These are phyloP conservation scores for Neosilurus hyrtlii DNA, from an alignment of 2,797 vertebrate species.

Conservation along the genomic window DNA sequence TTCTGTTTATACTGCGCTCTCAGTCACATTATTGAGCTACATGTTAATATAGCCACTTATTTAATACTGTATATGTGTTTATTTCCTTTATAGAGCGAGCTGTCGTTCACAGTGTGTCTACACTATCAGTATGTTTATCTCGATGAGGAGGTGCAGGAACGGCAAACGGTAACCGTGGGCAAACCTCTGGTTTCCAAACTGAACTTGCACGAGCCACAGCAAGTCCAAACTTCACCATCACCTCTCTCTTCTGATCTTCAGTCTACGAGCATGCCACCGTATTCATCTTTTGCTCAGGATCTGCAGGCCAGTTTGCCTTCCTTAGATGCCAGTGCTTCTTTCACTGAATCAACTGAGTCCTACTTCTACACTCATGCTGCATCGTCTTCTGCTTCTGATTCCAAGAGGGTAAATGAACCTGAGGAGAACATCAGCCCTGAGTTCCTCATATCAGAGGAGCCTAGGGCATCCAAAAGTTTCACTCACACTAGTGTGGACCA, in stretches of 20 bases:
- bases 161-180: slow-evolving; percentile 69
- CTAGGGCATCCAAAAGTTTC: slow-evolving; percentile 62
- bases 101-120: slow-evolving; percentile 78
- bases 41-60: neutral
- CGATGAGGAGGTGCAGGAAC: slow-evolving; percentile 80
- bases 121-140: slow-evolving; percentile 77
- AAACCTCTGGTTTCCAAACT: slow-evolving; percentile 86
- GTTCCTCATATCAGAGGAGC: slow-evolving; percentile 47
- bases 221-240: slow-evolving; percentile 31
- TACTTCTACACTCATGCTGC: slow-evolving; percentile 38
- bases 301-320: neutral
- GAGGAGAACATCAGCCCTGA: slow-evolving; percentile 72
- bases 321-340: slow-evolving; percentile 41
- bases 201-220: slow-evolving; percentile 71
- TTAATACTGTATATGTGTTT: neutral
- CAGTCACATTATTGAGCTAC: neutral
- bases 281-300: slow-evolving; percentile 57
- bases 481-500: slow-evolving; percentile 57
- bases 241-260: slow-evolving; percentile 55
- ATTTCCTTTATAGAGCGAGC: slow-evolving; percentile 70
- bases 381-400: neutral
- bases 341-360: slow-evolving; percentile 51
- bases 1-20: neutral
- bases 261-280: slow-evolving; percentile 53
- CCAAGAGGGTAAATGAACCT: slow-evolving; percentile 65